These are phyloP conservation scores for Neopipo cinnamomea DNA, from an alignment of 2,113 vertebrate species.

Conservation along the genomic window DNA sequence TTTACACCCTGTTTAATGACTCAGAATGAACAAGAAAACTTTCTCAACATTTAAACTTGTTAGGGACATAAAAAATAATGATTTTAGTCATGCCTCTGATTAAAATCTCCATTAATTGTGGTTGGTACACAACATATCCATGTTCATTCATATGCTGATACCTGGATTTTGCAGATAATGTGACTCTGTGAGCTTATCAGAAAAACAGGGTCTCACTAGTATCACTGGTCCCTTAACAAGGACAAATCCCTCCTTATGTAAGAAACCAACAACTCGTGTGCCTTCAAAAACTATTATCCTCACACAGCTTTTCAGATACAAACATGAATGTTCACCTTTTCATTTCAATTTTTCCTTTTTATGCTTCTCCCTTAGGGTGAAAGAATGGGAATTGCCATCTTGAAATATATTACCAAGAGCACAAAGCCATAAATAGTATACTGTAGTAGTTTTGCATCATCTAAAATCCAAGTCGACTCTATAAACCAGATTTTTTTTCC, in stretches of 20 bases:
- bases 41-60: background rate
- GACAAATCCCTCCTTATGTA: background rate
- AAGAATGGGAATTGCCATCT: background rate
- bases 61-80: background rate
- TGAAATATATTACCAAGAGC: background rate
- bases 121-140: background rate
- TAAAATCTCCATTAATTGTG: background rate
- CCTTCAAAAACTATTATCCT: background rate
- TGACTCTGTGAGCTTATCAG: background rate
- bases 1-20: background rate
- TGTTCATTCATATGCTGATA: background rate
- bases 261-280: background rate
- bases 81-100: background rate
- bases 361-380: background rate
- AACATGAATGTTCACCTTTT: background rate
- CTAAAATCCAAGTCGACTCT: background rate
- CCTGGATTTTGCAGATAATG: background rate
- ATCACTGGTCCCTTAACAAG: background rate
- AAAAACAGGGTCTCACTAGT: background rate
- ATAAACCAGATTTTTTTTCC: background rate
- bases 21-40: background rate
- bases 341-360: background rate
- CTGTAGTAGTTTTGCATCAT: background rate
- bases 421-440: background rate
- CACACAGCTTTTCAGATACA: background rate